Conservation (phyloP, 2,113 vertebrate species). For the Gallinago jamesoni region DNA sequence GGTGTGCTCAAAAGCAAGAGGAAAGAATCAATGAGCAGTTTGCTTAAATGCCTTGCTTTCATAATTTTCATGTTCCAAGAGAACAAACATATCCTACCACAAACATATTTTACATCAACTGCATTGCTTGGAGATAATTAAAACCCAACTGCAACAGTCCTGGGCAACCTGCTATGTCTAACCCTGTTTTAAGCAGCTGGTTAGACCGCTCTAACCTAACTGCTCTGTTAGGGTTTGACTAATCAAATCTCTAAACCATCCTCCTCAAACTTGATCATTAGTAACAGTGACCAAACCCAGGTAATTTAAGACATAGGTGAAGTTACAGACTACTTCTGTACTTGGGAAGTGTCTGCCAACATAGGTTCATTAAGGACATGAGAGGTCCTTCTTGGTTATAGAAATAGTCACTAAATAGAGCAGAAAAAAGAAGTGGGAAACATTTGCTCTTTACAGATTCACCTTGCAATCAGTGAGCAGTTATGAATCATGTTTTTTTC, state of each 20-base stretch:
- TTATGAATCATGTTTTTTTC: slow-evolving; percentile 97
- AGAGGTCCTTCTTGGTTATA: neutral
- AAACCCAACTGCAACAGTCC: neutral
- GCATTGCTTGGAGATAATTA: neutral
- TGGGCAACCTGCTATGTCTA: neutral
- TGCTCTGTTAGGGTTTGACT: neutral
- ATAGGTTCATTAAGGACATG: neutral
- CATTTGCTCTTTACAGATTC: neutral
- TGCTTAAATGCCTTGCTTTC: neutral
- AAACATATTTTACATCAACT: neutral
- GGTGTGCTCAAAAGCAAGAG: neutral
- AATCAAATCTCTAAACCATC: neutral
- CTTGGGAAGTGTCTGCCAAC: neutral
- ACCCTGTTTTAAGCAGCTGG: neutral
- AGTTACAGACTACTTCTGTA: neutral
- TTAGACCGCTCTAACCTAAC: too few relatives aligned
- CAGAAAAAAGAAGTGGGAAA: neutral
- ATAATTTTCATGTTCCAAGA: neutral
- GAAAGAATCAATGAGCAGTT: neutral
- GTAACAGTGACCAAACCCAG: neutral
- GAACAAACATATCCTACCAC: neutral
- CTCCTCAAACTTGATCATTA: neutral
- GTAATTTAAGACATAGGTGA: neutral
- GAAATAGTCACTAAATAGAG: neutral
- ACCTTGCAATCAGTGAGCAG: slow-evolving; percentile 97